Evolutionary conservation across 2,797 vertebrate species (phyloP).

Genomic region (Hippopotamyrus pictus): DNA sequence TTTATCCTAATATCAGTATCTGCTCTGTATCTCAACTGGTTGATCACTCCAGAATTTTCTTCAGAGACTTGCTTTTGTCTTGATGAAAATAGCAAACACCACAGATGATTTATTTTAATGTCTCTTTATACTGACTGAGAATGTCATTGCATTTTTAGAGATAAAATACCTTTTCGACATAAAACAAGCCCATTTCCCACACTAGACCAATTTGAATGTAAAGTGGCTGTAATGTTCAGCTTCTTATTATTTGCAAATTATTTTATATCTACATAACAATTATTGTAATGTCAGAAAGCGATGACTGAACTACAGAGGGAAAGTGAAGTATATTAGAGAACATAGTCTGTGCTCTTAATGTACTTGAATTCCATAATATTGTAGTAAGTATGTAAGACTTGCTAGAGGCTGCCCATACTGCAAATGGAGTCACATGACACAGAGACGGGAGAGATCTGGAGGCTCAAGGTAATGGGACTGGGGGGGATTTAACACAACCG

Average conservation of each 20-base stretch:
- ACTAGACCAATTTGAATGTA: background rate
- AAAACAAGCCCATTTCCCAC: background rate
- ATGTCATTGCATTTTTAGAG: background rate
- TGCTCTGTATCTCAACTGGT: background rate
- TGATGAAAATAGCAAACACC: background rate
- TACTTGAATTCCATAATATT: background rate
- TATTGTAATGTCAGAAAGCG: background rate
- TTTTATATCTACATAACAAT: constrained; percentile 6
- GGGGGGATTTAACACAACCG: background rate
- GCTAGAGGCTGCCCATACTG: background rate
- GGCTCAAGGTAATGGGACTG: background rate
- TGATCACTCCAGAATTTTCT: background rate
- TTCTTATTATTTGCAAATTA: constrained; percentile 7
- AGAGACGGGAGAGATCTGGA: background rate
- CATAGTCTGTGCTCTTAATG: background rate
- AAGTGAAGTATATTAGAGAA: background rate
- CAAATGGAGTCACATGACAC: background rate
- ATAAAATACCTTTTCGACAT: background rate
- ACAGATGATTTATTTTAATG: constrained; percentile 14
- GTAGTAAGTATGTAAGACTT: background rate
- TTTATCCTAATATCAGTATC: background rate
- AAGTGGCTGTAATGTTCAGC: background rate
- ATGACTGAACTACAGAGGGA: background rate
- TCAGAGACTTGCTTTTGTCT: constrained; percentile 1
- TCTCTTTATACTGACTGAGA: background rate